Base-by-base conservation (phyloP, 64 coral and sea anemone species). In the Montipora foliosa region DNA sequence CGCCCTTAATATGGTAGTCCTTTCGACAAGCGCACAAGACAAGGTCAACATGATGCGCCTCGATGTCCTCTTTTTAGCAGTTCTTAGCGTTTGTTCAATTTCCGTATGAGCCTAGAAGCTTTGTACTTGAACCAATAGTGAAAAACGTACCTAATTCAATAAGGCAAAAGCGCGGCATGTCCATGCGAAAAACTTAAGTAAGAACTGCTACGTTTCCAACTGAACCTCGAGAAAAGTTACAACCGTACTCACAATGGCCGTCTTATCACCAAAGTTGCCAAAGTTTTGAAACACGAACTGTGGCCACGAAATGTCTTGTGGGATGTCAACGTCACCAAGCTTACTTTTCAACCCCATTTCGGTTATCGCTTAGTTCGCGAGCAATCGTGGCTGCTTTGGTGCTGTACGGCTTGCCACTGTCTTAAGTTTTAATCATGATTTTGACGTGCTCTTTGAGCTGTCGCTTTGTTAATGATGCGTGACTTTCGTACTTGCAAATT, bases 201-300 rank as follows among this genome's bases (percentile, higher is more conserved):
- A 37, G 53, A 8, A 8, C 53, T 57, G 53, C 1, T 57, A 8
- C 2, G 6, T 57, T 57, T 57, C 53, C 3, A 8, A 57, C 53
- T 57, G 11, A 57, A 57, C 11, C 53, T 57, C 11, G 53, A 8
- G 37, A 37, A 37, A 37, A 37, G 37, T 57, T 57, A 57, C 3
- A 6, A 10, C 16, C 11, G 4, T 82, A 94, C 93, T 94, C 51
- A 94, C 87, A 22, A 93, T 62, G 6, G 91, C 91, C 2, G 19
- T 59, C 75, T 80, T 93, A 75, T 88, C 52, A 5, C 91, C 91
- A 13, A 78, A 80, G 45, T 44, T 25, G 53, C 74, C 91, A 88
- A 93, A 93, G 46, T 88, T 71, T 24, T 88, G 55, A 84, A 93
- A 87, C 17, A 93, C 59, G 75, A 87, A 88, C 91, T 80, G 82